Percentiles rank a stretch among this genome's conserved stretches.
phyloP scores from a whole-genome alignment of 2,888 invertebrate genomes.

The Caenorhabditis zanzibari region DNA sequence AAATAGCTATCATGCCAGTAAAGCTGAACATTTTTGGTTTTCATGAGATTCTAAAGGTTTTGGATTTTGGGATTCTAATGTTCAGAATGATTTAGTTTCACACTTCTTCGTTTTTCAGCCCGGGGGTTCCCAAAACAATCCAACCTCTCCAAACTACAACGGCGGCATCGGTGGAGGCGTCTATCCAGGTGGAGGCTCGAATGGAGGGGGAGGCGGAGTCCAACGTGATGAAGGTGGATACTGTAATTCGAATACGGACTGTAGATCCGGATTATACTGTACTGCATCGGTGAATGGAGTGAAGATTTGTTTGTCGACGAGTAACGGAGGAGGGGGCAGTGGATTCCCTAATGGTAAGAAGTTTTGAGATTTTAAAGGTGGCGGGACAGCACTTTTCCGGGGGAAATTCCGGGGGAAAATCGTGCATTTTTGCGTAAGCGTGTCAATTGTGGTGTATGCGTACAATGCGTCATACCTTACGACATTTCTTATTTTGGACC shows the following conservation, averaged over 20 bases:
- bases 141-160: slow-evolving; percentile 19
- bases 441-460: no score
- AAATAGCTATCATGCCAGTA: no score
- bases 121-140: slow-evolving; percentile 46
- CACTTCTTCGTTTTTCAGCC: slow-evolving; percentile 30
- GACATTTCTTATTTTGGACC: no score
- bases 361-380: no score
- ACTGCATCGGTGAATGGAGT: slow-evolving; percentile 60
- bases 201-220: slow-evolving; percentile 29
- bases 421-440: no score
- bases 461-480: no score
- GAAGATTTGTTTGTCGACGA: slow-evolving; percentile 56
- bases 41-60: no score
- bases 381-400: no score
- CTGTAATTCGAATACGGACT: slow-evolving; percentile 51
- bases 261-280: slow-evolving; percentile 49
- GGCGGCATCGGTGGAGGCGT: slow-evolving; percentile 52
- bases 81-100: no score
- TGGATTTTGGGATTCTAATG: neutral
- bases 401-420: no score
- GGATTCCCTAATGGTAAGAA: slow-evolving; percentile 20
- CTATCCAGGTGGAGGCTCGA: slow-evolving; percentile 30
- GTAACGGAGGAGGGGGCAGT: slow-evolving; percentile 31
- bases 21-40: neutral
- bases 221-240: slow-evolving; percentile 47